A percentile compares a stretch with the other conserved stretches of the same genome.
Evolutionary conservation across 2,113 vertebrate genomes (phyloP).

Genomic region (Alethe diademata): DNA sequence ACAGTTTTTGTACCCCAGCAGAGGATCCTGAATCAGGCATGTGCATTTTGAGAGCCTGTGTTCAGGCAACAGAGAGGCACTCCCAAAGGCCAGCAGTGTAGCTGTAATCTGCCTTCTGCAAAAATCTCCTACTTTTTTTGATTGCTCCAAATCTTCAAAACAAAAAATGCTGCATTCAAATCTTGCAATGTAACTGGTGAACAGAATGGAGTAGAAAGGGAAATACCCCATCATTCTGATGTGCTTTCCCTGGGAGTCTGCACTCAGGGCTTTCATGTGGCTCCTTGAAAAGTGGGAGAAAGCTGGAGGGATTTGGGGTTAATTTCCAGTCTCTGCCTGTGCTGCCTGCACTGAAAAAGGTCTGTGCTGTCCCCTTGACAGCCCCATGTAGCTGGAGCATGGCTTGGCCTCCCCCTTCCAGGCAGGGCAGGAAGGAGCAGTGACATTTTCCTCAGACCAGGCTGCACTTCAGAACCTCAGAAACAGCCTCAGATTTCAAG

Average conservation of each 20-base stretch:
- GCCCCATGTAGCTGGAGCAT: not conserved
- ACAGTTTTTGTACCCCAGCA: not conserved
- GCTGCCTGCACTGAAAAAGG: not conserved
- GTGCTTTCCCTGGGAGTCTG: not conserved
- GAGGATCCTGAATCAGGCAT: not conserved
- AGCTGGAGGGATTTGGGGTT: not conserved
- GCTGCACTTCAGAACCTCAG: not conserved
- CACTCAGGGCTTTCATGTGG: not conserved
- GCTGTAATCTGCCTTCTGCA: not conserved
- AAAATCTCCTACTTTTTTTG: not conserved
- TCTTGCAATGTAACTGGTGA: not conserved
- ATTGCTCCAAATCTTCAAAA: not conserved
- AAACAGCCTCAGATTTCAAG: not conserved
- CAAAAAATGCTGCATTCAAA: not conserved
- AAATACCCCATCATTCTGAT: not conserved
- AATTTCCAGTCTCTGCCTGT: not conserved
- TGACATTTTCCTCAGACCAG: not conserved
- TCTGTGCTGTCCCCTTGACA: not conserved
- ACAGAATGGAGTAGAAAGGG: not conserved
- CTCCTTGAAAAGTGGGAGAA: not conserved
- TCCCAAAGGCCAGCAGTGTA: not conserved
- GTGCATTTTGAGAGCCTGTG: not conserved
- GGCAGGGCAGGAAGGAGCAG: not conserved
- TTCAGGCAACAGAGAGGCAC: not conserved
- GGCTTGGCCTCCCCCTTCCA: not conserved